A percentile compares a stretch with the other conserved stretches of the same genome.
phyloP scores from a whole-genome alignment of 2,113 vertebrate genomes.

The Oenanthe oenanthe region DNA sequence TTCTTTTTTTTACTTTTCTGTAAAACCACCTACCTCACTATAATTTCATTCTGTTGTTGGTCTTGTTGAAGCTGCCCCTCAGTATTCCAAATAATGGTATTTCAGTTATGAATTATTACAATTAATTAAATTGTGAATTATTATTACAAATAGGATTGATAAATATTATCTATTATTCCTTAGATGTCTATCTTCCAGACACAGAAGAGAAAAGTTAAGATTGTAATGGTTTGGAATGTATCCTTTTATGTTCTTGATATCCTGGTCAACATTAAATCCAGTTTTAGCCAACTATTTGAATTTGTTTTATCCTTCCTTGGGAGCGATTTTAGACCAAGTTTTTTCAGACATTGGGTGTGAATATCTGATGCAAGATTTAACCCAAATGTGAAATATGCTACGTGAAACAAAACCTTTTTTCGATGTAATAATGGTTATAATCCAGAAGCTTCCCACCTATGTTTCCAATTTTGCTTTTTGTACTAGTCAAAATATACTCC shows the following conservation, averaged over 20 bases:
- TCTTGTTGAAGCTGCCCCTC: not conserved
- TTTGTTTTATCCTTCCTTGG: not conserved
- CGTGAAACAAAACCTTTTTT: not conserved
- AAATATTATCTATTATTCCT: not conserved
- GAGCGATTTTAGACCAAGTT: not conserved
- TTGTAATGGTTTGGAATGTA: not conserved
- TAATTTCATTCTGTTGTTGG: not conserved
- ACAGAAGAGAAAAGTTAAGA: not conserved
- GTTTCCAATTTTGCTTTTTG: not conserved
- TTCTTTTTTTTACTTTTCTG: too few relatives aligned
- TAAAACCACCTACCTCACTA: not conserved
- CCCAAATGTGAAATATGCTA: not conserved
- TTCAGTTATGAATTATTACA: not conserved
- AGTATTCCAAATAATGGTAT: not conserved
- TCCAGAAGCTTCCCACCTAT: conserved; percentile 42
- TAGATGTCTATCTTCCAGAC: not conserved
- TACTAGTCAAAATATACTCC: conserved; percentile 56
- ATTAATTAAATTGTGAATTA: not conserved
- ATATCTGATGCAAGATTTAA: not conserved
- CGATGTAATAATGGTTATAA: not conserved
- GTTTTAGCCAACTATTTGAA: not conserved
- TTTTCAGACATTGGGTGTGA: not conserved
- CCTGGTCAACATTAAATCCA: not conserved
- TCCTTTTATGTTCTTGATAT: not conserved
- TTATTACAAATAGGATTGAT: not conserved